A percentile compares a stretch with the other conserved stretches of the same genome.
phyloP scores from a whole-genome alignment of 1,140 invertebrate genomes.

The Diachasma alloeum region DNA sequence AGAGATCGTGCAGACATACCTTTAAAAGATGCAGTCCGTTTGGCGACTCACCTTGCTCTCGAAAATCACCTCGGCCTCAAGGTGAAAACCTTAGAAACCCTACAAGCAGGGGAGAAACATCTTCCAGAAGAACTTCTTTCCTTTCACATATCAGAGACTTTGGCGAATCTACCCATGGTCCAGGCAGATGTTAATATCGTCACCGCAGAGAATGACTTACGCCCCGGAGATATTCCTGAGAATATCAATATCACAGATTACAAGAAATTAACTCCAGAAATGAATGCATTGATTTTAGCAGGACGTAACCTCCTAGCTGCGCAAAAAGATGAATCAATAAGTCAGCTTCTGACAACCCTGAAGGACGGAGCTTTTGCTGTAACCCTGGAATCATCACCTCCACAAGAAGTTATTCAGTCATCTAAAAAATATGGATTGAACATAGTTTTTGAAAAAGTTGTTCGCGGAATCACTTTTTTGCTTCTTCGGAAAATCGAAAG shows the following conservation, averaged over 20 bases:
- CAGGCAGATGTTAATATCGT: constrained; percentile 68
- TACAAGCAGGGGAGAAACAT: constrained; percentile 65
- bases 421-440: constrained; percentile 42
- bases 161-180: constrained; percentile 71
- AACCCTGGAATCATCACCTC: constrained; percentile 51
- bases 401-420: constrained; percentile 23
- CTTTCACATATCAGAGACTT: constrained; percentile 65
- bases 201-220: constrained; percentile 47
- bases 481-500: constrained; percentile 50
- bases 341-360: constrained; percentile 46
- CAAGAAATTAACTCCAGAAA: constrained; percentile 68
- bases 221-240: constrained; percentile 61
- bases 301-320: constrained; percentile 48
- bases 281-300: constrained; percentile 68
- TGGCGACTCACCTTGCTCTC: constrained; percentile 76
- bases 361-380: constrained; percentile 64
- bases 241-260: constrained; percentile 68
- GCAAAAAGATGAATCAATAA: constrained; percentile 34
- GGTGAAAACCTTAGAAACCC: constrained; percentile 77
- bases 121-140: constrained; percentile 60
- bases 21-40: constrained; percentile 64
- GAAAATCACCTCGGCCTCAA: constrained; percentile 78
- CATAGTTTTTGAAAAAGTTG: constrained; percentile 48
- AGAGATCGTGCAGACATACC: constrained; percentile 43
- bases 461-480: constrained; percentile 43